Base-by-base conservation (phyloP, 1,140 invertebrate species). In the Diachasmimorpha longicaudata region DNA sequence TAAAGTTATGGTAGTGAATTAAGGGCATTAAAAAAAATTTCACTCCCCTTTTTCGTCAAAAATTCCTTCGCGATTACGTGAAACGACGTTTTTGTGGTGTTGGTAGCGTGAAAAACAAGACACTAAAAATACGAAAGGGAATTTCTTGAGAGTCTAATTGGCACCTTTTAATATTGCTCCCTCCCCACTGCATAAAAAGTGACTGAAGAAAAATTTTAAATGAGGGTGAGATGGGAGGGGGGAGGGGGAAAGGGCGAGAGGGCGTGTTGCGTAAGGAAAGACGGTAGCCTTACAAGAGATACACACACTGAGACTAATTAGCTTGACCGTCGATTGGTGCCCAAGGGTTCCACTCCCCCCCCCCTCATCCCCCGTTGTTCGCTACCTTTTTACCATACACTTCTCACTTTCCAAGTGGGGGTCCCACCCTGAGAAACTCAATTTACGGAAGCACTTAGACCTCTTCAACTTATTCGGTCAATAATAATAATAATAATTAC, bases 231-330 rank as follows among this genome's bases (percentile, higher is more conserved):
- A 63, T 63, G 58, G 14, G 23, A 6, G 19, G 19, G 19, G 31
- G 21, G 58, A 11, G 58, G 14, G 23, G 19, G 19, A 55, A 55
- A 63, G 21, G 58, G 14, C 23, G 58, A 63, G 19, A 63, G 58
- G 58, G 58, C 58, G 58, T 63, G 58, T 63, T 63, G 58, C 58
- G 58, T 63, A 63, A 63, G 58, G 58, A 63, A 63, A 63, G 58
- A 63, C 58, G 58, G 58, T 63, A 63, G 58, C 58, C 58, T 63
- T 63, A 63, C 58, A 63, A 63, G 58, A 63, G 58, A 63, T 63
- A 55, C 9, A 63, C 23, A 63, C 52, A 19, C 52, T 58, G 58
- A 23, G 58, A 63, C 58, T 63, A 63, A 63, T 63, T 63, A 63
- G 58, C 58, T 63, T 63, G 19, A 63, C 58, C 23, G 21, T 63